phyloP scores from a whole-genome alignment of 1,140 invertebrate genomes.

The Melanaphis sacchari region DNA sequence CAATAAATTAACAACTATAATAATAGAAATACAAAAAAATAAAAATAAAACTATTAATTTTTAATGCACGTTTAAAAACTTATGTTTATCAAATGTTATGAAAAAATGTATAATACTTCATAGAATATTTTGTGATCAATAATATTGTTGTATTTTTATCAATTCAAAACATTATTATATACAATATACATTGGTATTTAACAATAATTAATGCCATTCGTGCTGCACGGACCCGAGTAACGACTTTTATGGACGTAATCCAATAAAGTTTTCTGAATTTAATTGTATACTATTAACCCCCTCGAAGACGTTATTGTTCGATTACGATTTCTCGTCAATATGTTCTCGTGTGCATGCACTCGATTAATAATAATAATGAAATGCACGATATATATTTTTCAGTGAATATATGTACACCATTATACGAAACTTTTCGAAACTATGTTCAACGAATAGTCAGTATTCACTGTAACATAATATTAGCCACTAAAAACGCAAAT shows the following conservation, averaged over 20 bases:
- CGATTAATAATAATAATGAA: background rate
- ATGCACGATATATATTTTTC: background rate
- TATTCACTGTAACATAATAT: background rate
- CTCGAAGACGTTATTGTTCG: constrained; percentile 1
- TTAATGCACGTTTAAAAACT: no score
- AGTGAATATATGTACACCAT: no score
- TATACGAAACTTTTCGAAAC: background rate
- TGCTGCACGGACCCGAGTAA: background rate
- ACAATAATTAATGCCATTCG: background rate
- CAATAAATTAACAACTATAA: background rate
- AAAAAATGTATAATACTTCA: no score
- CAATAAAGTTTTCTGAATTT: constrained; percentile 34
- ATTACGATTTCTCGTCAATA: background rate
- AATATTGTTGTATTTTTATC: background rate
- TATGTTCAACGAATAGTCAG: background rate
- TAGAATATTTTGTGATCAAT: background rate
- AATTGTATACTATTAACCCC: constrained; percentile 3
- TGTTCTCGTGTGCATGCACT: background rate
- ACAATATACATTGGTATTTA: background rate
- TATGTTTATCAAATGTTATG: no score
- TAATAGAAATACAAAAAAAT: no score
- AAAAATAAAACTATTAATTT: no score
- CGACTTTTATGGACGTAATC: background rate
- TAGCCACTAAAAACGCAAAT: background rate
- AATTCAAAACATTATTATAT: background rate